Evolutionary conservation across 2,888 invertebrate species (phyloP), one percentile per base, ranked within the genome.

Genomic region (Apoda limacodes): DNA sequence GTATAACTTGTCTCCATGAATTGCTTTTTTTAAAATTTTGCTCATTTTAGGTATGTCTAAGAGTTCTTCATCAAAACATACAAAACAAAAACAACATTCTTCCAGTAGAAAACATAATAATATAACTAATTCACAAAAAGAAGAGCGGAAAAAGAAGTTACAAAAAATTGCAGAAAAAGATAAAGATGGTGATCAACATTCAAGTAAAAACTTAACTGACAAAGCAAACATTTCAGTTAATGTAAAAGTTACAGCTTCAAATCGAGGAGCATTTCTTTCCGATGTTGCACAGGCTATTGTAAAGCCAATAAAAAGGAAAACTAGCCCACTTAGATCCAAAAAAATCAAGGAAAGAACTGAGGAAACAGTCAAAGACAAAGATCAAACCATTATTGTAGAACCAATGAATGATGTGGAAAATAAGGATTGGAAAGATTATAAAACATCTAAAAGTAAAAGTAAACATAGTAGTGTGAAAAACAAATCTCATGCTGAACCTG

Each of bases 181-280:
- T 14, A 55, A 58, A 34, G 60, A 60, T 21, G 19, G 3, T 36
- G 52, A 60, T 35, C 22, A 37, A 33, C 34, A 45, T 37, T 22
- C 37, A 35, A 30, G 19, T 30, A 60, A 50, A 37, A 45, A 41
- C 30, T 30, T 32, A 30, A 31, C 40, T 37, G 51, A 50, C 15
- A 55, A 48, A 35, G 25, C 45, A 4, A 58, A 34, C 35, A 64
- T 64, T 52, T 30, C 42, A 33, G 43, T 48, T 25, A 61, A 57
- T 52, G 70, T 80, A 1, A 87, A 84, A 56, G 42, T 83, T 5
- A 82, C 83, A 1, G 44, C 60, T 12, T 67, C 69, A 15, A 85
- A 83, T 42, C 72, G 86, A 15, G 84, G 83, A 1, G 83, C 83
- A 21, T 84, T 85, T 48, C 60, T 87, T 25, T 68, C 66, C 11